Base-by-base conservation (phyloP, 1,140 invertebrate genomes). In the Sitodiplosis mosellana region DNA sequence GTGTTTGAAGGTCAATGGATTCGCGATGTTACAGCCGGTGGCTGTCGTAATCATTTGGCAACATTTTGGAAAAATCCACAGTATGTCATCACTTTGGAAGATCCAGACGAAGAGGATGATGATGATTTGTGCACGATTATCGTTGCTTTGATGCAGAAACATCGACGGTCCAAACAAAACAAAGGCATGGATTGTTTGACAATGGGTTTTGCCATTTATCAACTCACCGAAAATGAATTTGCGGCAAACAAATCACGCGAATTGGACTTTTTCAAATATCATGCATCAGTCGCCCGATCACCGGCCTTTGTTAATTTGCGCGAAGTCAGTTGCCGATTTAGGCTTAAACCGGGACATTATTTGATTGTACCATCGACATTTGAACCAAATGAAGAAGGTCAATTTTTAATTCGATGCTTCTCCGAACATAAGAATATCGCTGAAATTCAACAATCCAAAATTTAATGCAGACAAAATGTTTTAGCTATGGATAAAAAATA, bases 331-430 rank as follows among this genome's bases (percentile, higher is more conserved):
- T 57, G 61, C 43, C 60, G 60, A 5, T 94, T 97, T 66, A 92
- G 91, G 64, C 73, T 99, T 45, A 82, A 86, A 14, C 90, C 89
- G 0, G 94, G 95, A 8, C 78, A 79, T 2, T 99, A 99, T 69
- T 87, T 89, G 52, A 93, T 99, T 56, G 83, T 99, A 44, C 95
- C 95, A 2, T 96, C 92, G n/a, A 98, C 95, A 8, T 99, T 96
- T 66, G 93, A 98, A 54, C 87, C 92, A 0, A 82, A 93, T 54
- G 83, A 96, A 56, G 90, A 96, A 61, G 95, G 88, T 48, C 90
- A 98, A 65, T 99, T 97, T 68, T 69, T 99, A 46, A 66, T 99
- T 12, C 70, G 95, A 57, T 83, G 99, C 36, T 99, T 96, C 75
- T 92, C 90, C 53, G 94, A 97, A 70, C 87, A 91, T 56, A 71